Percentiles rank a stretch among this genome's conserved stretches.
Evolutionary conservation across 2,797 vertebrate species (phyloP).

Genomic region (Ceryle rudis): DNA sequence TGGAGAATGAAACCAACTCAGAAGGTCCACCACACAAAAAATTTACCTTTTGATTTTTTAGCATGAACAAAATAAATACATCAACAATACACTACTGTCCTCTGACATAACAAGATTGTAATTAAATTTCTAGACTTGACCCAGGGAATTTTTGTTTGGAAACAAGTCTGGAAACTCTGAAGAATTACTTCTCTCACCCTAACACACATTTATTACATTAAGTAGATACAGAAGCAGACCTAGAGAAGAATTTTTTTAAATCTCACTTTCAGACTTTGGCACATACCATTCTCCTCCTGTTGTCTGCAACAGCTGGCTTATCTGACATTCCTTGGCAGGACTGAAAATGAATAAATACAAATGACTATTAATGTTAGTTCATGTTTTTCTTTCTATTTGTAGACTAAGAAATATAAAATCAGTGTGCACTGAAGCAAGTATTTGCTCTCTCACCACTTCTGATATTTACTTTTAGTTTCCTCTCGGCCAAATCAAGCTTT

Average conservation of each 20-base stretch:
- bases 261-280: background rate
- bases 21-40: background rate
- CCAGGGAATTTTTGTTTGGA: background rate
- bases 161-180: background rate
- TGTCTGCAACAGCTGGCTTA: background rate
- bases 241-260: background rate
- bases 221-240: background rate
- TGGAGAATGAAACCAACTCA: background rate
- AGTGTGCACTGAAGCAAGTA: background rate
- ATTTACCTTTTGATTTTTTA: background rate
- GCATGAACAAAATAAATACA: background rate
- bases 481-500: conserved; percentile 95
- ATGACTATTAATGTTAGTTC: background rate
- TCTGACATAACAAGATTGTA: background rate
- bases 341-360: background rate
- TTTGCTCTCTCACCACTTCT: conserved; percentile 10
- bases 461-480: conserved; percentile 86
- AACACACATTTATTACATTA: background rate
- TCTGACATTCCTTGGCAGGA: background rate
- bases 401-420: background rate
- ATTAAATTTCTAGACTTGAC: background rate
- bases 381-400: background rate
- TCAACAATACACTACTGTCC: background rate
- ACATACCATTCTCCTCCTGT: background rate
- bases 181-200: background rate